phyloP scores from a whole-genome alignment of 1,140 invertebrate genomes.

The Zaprionus davidi region DNA sequence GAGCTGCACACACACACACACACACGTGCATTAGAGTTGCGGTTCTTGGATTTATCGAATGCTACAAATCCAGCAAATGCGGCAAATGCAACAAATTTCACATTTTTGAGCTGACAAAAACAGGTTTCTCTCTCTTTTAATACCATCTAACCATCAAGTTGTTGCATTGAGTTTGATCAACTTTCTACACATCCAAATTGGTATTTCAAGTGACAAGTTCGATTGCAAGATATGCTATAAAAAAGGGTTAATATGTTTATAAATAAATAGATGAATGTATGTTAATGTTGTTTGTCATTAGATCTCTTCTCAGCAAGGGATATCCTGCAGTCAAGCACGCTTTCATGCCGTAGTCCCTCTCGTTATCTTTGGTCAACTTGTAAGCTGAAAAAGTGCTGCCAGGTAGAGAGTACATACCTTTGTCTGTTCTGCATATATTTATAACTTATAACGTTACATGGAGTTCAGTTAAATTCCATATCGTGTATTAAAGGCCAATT shows the following conservation, averaged over 20 bases:
- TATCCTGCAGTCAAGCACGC: not conserved
- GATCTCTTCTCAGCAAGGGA: not conserved
- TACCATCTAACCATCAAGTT: not conserved
- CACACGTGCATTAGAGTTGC: constrained; percentile 8
- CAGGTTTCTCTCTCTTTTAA: constrained; percentile 2
- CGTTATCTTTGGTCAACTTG: constrained; percentile 20
- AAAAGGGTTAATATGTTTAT: too few relatives aligned
- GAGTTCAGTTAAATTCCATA: constrained; percentile 9
- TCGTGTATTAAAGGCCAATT: constrained; percentile 68
- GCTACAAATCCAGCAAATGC: constrained; percentile 7
- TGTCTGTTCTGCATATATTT: not conserved
- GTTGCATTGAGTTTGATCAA: not conserved
- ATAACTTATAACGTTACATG: not conserved
- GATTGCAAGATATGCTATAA: too few relatives aligned
- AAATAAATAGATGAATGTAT: too few relatives aligned
- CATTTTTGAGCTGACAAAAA: constrained; percentile 21
- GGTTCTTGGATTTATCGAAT: constrained; percentile 16
- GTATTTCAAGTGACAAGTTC: too few relatives aligned
- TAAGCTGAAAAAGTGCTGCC: constrained; percentile 5
- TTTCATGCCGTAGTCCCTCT: not conserved
- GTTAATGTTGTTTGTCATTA: too few relatives aligned
- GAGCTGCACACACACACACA: constrained; percentile 11
- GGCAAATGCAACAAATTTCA: constrained; percentile 14
- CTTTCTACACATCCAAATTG: too few relatives aligned
- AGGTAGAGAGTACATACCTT: not conserved